Evolutionary conservation across 2,113 vertebrate species (phyloP), one percentile per base, ranked within the genome.

Genomic region (Craseonycteris thonglongyai): DNA sequence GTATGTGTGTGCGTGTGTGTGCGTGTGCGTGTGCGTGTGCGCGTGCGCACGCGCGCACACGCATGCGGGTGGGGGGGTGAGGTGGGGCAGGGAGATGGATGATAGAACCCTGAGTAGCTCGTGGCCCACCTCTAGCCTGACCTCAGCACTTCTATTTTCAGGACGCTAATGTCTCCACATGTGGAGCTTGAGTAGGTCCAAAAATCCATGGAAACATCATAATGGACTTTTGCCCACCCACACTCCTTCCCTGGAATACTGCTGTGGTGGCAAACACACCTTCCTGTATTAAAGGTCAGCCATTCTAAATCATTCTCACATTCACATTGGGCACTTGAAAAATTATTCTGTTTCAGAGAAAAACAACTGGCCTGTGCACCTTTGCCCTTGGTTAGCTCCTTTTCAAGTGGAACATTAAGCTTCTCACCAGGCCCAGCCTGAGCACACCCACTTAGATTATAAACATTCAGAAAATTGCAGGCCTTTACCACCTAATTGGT

Each of bases 381-480:
- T 47, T 35, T 49, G 80, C 58, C 40, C 26, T 75, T 28, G 26
- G 59, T 24, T 38, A 61, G 66, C 58, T 19, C 0, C 1, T 38
- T n/a, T 89, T 45, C 69, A 63, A 80, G 12, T 4, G 33, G 40
- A 88, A 68, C 8, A 49, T 38, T 58, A 33, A 82, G 71, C 33
- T n/a, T 59, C 68, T 69, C 80, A 26, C 16, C 16, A 19, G 92
- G 71, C 85, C 2, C 59, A 54, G 83, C 91, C 82, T 5, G 33
- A 76, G 51, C 93, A 93, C 87, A 72, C 90, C 93, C 96, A 79
- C 76, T 89, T 94, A 92, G 92, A 96, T 96, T 84, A 96, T 69
- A 96, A 94, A 93, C 83, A 88, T 94, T 72, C 54, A 75, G 56
- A 91, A 97, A 95, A 97, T 94, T 93, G 83, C 68, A 88, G 83